Percentiles rank a stretch among this genome's conserved stretches.
These are phyloP conservation scores for Varanus komodoensis DNA, from an alignment of 2,113 vertebrate genomes.

Conservation along the genomic window DNA sequence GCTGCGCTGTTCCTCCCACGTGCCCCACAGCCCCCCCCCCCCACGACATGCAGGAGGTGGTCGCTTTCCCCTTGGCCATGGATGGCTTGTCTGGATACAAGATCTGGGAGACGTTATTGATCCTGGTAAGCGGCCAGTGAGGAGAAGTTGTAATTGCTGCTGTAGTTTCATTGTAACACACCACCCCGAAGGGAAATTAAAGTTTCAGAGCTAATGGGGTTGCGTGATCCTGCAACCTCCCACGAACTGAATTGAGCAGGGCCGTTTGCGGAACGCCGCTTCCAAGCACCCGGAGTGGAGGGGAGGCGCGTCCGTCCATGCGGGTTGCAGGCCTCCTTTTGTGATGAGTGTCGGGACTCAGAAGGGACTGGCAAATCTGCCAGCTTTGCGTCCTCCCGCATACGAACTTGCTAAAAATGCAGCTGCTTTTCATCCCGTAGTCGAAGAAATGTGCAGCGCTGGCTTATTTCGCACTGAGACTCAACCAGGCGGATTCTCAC, in stretches of 20 bases:
- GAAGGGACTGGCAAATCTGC: not conserved
- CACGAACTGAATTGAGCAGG: constrained; percentile 76
- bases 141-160: constrained; percentile 83
- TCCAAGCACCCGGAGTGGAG: constrained; percentile 62
- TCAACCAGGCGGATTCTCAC: too few species aligned
- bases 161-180: constrained; percentile 81
- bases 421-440: too few species aligned
- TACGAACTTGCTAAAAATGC: too few species aligned
- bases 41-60: too few species aligned
- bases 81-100: constrained; percentile 55
- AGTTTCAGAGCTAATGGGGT: constrained; percentile 84
- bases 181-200: constrained; percentile 84
- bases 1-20: too few species aligned
- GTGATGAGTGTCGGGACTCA: not conserved
- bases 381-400: too few species aligned
- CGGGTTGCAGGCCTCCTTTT: not conserved
- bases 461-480: too few species aligned
- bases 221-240: constrained; percentile 82
- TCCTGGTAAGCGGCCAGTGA: constrained; percentile 79
- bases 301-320: not conserved
- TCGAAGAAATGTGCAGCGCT: too few species aligned
- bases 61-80: not conserved
- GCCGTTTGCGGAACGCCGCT: constrained; percentile 76
- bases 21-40: too few species aligned
- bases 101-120: constrained; percentile 74